Evolutionary conservation across 2,888 invertebrate species (phyloP).

Genomic region (Caprella mutica): DNA sequence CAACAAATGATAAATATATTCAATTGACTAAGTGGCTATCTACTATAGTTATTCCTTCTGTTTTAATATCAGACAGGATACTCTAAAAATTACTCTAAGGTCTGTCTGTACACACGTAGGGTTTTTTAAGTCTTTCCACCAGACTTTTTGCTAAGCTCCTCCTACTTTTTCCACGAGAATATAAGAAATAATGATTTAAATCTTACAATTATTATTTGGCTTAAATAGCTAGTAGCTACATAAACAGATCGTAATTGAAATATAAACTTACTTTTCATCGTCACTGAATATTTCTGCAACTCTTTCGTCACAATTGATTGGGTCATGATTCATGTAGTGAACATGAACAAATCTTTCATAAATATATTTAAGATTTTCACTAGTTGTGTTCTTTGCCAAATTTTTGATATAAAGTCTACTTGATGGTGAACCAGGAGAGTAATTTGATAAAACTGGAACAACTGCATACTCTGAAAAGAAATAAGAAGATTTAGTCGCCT

Average conservation of each 20-base stretch:
- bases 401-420: constrained; percentile 87
- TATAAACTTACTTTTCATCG: constrained; percentile 38
- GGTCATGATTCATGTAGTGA: neutral
- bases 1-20: too few species aligned
- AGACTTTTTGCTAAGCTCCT: too few species aligned
- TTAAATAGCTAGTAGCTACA: too few species aligned
- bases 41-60: too few species aligned
- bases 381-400: constrained; percentile 65
- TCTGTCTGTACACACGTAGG: too few species aligned
- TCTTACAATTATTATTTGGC: too few species aligned
- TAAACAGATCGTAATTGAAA: neutral
- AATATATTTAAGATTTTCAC: constrained; percentile 60
- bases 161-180: too few species aligned
- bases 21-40: too few species aligned
- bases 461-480: constrained; percentile 51
- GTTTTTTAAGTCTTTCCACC: too few species aligned
- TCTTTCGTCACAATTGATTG: neutral
- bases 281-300: constrained; percentile 42
- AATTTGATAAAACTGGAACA: constrained; percentile 72
- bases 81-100: too few species aligned
- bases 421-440: constrained; percentile 65
- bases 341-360: constrained; percentile 54
- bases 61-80: too few species aligned
- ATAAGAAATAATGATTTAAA: too few species aligned
- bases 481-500: constrained; percentile 3